Evolutionary conservation across 2,888 invertebrate genomes (phyloP), one percentile per base, ranked within the genome.

Genomic region (Lomographa bimaculata): DNA sequence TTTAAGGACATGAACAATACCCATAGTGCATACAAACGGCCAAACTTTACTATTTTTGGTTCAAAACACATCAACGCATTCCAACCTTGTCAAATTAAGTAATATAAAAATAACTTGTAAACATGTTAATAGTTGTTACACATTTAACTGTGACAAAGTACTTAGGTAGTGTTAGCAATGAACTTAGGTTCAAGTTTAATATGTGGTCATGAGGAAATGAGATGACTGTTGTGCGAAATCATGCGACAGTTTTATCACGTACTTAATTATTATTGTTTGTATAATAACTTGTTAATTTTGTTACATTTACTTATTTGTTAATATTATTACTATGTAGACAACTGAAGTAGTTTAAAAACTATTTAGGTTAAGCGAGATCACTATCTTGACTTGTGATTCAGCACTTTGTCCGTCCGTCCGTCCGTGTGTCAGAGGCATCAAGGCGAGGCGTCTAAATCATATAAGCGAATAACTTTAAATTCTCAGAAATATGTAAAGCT

Each of bases 121-220:
- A n/a, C n/a, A n/a, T n/a, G n/a, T n/a, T n/a, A n/a, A n/a, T n/a
- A n/a, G n/a, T n/a, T n/a, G n/a, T n/a, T n/a, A n/a, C n/a, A n/a
- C n/a, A n/a, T n/a, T n/a, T n/a, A n/a, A n/a, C n/a, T 19, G 6
- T 14, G 17, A 34, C 28, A 7, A 0, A 10, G 27, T 38, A 8
- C 5, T 30, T 5, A 25, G n/a, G n/a, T n/a, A 32, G 10, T 17
- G 20, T 14, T 28, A 35, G 10, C 52, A 37, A 14, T 52, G 52
- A 46, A 39, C 52, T 24, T 4, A 27, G 20, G 52, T 37, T 52
- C 52, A 52, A 40, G 49, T 34, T 33, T 12, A 16, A 21, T 25
- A n/a, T 7, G 20, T 27, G 29, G 12, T 32, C 16, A 21, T 16
- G 5, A 43, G 25, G 20, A 32, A 40, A 44, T 25, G n/a, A 20